A percentile compares a stretch with the other conserved stretches of the same genome.
These are phyloP conservation scores for Spisula solida DNA, from an alignment of 2,888 invertebrate species.

Conservation along the genomic window DNA sequence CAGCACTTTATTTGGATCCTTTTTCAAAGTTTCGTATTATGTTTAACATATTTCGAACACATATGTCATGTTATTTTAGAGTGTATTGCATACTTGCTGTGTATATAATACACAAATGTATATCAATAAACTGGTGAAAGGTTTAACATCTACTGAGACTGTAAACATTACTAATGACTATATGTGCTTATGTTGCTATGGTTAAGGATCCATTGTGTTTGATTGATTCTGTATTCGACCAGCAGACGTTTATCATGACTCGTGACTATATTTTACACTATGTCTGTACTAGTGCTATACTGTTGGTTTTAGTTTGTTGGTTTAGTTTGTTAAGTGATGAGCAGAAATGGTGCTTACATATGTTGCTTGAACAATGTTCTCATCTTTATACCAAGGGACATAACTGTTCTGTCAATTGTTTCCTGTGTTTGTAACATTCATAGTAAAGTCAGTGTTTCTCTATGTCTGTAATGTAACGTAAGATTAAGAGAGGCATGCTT, in stretches of 20 bases:
- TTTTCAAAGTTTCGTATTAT: slow-evolving; percentile 7
- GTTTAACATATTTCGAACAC: background rate
- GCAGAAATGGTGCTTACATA: background rate
- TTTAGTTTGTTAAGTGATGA: background rate
- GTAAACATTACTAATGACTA: background rate
- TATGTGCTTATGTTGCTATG: slow-evolving; percentile 1
- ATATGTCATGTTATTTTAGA: background rate
- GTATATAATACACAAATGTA: background rate
- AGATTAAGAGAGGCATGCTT: background rate
- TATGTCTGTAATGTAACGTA: background rate
- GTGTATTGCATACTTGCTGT: background rate
- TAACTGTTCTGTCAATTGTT: background rate
- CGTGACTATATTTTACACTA: background rate
- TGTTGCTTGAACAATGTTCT: background rate
- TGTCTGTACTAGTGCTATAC: background rate
- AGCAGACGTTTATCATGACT: background rate
- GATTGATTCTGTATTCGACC: background rate
- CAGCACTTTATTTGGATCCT: background rate
- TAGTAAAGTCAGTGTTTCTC: background rate
- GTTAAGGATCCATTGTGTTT: slow-evolving; percentile 9
- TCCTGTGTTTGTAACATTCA: background rate
- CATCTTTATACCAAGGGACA: background rate
- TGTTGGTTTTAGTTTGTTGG: background rate
- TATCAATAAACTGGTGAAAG: background rate
- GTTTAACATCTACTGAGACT: background rate